phyloP scores from a whole-genome alignment of 2,888 invertebrate genomes.

The Carpatolechia fugitivella region DNA sequence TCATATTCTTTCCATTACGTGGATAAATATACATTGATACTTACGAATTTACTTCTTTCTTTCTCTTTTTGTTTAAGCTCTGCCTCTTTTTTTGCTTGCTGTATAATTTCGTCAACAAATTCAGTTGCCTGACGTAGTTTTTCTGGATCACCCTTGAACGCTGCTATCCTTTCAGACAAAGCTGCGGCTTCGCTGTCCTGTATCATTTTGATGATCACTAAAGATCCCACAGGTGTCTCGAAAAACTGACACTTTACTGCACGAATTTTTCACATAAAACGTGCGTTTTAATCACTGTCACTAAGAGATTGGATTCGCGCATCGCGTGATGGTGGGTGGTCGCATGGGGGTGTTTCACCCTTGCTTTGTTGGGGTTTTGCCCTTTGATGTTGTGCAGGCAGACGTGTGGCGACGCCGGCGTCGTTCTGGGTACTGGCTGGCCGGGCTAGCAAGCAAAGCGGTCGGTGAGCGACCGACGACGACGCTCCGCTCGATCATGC shows the following conservation, averaged over 20 bases:
- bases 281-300: slow-evolving; percentile 33
- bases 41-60: slow-evolving; percentile 79
- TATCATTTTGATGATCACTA: slow-evolving; percentile 51
- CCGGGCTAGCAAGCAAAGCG: slow-evolving; percentile 39
- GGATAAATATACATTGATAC: slow-evolving; percentile 74
- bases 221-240: slow-evolving; percentile 22
- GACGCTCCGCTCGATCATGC: slow-evolving; percentile 58
- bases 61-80: slow-evolving; percentile 77
- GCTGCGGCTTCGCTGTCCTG: slow-evolving; percentile 58
- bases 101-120: slow-evolving; percentile 81
- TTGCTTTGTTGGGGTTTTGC: slow-evolving; percentile 36
- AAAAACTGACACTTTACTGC: slow-evolving; percentile 23
- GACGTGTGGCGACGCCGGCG: slow-evolving; percentile 28
- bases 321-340: slow-evolving; percentile 26
- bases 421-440: slow-evolving; percentile 51
- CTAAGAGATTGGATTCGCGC: slow-evolving; percentile 20
- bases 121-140: slow-evolving; percentile 79
- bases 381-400: slow-evolving; percentile 38
- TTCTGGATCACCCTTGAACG: slow-evolving; percentile 80
- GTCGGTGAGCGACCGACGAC: slow-evolving; percentile 32
- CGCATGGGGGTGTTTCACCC: slow-evolving; percentile 31
- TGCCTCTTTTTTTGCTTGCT: slow-evolving; percentile 80
- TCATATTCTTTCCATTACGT: slow-evolving; percentile 58
- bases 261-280: slow-evolving; percentile 35
- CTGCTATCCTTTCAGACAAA: slow-evolving; percentile 72